These are phyloP conservation scores for Platynereis dumerilii DNA, from an alignment of 2,888 invertebrate species.

Conservation along the genomic window DNA sequence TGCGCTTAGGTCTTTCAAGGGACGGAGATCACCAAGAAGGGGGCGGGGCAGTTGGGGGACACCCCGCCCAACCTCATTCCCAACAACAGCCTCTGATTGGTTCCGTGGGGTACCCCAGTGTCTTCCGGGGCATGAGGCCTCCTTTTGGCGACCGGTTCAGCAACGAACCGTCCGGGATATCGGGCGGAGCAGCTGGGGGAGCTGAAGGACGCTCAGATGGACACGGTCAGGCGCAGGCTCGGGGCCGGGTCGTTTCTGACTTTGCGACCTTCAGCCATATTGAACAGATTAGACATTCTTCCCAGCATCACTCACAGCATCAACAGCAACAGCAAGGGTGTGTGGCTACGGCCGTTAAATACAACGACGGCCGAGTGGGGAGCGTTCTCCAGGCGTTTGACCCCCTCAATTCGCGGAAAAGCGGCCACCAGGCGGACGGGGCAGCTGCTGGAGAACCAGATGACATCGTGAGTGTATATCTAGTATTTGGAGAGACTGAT, in stretches of 20 bases:
- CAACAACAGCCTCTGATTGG: constrained; percentile 4
- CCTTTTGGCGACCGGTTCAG: constrained; percentile 16
- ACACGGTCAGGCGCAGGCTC: neutral
- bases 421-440: neutral
- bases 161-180: constrained; percentile 7
- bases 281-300: neutral
- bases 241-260: constrained; percentile 14
- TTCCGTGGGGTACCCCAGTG: constrained; percentile 8
- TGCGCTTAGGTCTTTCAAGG: neutral
- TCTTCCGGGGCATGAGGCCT: neutral
- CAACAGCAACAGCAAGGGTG: neutral
- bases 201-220: neutral
- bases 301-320: neutral
- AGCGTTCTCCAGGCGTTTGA: constrained; percentile 27
- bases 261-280: neutral
- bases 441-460: too few species aligned
- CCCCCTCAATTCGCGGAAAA: constrained; percentile 12
- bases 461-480: too few species aligned
- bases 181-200: too few species aligned
- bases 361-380: constrained; percentile 24
- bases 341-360: constrained; percentile 19
- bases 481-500: too few species aligned
- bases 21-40: neutral
- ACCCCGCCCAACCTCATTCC: constrained; percentile 1
- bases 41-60: constrained; percentile 15